Base-by-base conservation (phyloP, 2,888 invertebrate species). In the Tryphoninae sp. region DNA sequence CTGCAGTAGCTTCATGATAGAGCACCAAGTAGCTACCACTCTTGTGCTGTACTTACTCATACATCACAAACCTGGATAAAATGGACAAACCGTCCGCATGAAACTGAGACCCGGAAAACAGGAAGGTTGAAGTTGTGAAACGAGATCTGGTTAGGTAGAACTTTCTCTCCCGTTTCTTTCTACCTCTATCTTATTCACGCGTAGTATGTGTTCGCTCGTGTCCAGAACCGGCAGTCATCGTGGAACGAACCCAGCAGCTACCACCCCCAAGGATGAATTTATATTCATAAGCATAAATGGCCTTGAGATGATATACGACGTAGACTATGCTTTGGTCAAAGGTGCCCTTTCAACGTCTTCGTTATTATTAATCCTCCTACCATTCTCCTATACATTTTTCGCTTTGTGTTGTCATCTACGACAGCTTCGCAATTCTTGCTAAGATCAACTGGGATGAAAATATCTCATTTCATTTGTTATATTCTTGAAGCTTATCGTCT, bases 201-300 rank as follows among this genome's bases (percentile, higher is more conserved):
- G 51, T 42, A n/a, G 40, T 26, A 13, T 42, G 61, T 69, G 61
- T 68, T 53, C 53, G 61, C 53, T 40, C 42, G n/a, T 68, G 68
- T 61, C 67, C 75, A 59, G 67, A 49, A 59, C 81, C 83, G 83
- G 87, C 87, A 89, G 89, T 89, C 89, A 90, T 90, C 88, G 88
- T 86, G 84, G 83, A 86, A 85, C 69, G 81, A 78, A 77, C 23
- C 33, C 19, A 71, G 75, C 61, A 53, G 78, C 69, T 4, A 19
- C 64, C 45, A 83, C 33, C 26, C 53, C 87, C 87, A 78, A 86
- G 87, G 87, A 87, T 87, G 86, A 88, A 89, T 90, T 90, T 90
- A 90, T 90, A 90, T 90, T 90, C 90, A 90, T 90, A 90, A 90
- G 88, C 90, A 89, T 89, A 90, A 90, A 89, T 89, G 88, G 86